Evolutionary conservation across 1,140 invertebrate genomes (phyloP).

Genomic region (Saccostrea cuccullata): DNA sequence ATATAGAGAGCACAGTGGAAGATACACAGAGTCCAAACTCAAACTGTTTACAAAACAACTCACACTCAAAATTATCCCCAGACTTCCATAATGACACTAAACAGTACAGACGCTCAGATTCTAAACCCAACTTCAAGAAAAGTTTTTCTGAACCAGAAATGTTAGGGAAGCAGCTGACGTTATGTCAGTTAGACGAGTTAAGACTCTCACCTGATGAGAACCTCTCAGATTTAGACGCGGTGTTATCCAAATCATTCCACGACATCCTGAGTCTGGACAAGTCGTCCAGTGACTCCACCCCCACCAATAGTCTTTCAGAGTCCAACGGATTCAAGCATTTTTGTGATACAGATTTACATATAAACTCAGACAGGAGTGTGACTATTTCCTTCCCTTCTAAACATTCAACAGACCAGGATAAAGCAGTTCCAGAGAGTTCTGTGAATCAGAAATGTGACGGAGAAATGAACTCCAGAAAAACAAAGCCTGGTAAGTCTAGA

Average conservation of each 20-base stretch:
- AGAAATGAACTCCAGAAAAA: background rate
- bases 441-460: background rate
- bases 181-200: constrained; percentile 34
- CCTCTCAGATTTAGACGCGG: constrained; percentile 22
- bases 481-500: background rate
- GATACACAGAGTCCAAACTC: background rate
- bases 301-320: constrained; percentile 56
- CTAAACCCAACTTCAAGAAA: constrained; percentile 9
- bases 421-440: background rate
- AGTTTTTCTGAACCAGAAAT: constrained; percentile 54
- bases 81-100: background rate
- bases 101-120: background rate
- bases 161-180: background rate
- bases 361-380: background rate
- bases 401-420: background rate
- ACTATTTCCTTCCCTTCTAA: background rate
- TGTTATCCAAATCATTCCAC: constrained; percentile 39
- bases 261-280: constrained; percentile 1
- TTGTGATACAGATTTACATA: background rate
- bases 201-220: background rate
- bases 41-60: background rate
- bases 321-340: constrained; percentile 20
- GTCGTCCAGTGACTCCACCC: constrained; percentile 45
- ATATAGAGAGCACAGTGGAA: background rate
- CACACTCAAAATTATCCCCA: background rate